These are phyloP conservation scores for Syngnathus typhle DNA, from an alignment of 2,113 vertebrate genomes.

Conservation along the genomic window DNA sequence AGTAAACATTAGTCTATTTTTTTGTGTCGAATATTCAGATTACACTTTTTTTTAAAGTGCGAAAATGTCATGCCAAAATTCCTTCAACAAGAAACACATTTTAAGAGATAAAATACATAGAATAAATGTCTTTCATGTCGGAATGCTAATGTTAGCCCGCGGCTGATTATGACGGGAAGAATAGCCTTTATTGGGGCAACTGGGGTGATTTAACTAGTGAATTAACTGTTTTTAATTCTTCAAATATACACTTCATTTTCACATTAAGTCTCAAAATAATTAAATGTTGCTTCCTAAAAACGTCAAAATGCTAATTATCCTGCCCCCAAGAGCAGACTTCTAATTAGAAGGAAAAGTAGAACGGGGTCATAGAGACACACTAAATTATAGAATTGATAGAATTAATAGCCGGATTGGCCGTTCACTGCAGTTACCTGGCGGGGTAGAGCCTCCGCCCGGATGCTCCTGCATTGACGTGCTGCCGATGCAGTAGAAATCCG, in stretches of 20 bases:
- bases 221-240: background rate
- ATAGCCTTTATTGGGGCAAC: background rate
- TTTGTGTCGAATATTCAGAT: too few relatives aligned
- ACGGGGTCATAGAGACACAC: background rate
- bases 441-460: slow-evolving; percentile 81
- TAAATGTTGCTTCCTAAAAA: background rate
- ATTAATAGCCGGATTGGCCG: too few relatives aligned
- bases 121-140: background rate
- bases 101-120: background rate
- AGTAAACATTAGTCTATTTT: too few relatives aligned
- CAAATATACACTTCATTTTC: background rate
- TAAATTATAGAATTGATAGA: background rate
- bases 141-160: background rate
- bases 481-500: slow-evolving; percentile 77
- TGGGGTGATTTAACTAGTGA: background rate
- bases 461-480: slow-evolving; percentile 72
- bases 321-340: background rate
- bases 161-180: background rate
- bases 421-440: slow-evolving; percentile 71
- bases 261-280: background rate
- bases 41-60: too few relatives aligned
- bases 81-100: background rate
- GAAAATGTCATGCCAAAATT: too few relatives aligned
- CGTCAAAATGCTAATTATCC: background rate
- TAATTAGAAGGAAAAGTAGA: background rate